Conservation (phyloP, 2,113 vertebrate genomes). For the Prinia subflava region DNA sequence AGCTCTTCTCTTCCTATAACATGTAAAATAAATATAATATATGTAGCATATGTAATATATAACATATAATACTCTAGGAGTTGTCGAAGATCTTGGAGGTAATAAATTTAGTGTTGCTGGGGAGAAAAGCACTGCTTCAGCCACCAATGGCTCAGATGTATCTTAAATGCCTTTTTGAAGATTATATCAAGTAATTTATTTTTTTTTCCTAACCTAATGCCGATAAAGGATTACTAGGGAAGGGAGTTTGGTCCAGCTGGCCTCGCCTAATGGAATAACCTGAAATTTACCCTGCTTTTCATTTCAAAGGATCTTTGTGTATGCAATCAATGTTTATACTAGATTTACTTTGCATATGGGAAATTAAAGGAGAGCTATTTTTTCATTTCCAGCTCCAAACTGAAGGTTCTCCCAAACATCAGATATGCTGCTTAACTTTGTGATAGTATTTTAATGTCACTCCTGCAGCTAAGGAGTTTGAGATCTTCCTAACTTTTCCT, state of each 20-base stretch:
- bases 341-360: not conserved
- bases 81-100: not conserved
- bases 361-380: not conserved
- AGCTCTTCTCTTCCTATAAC: too few relatives aligned
- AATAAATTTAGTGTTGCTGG: not conserved
- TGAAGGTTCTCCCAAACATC: not conserved
- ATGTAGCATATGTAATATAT: too few relatives aligned
- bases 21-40: not conserved
- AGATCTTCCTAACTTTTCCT: not conserved
- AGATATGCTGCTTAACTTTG: not conserved
- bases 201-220: not conserved
- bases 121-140: not conserved
- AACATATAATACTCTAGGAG: not conserved
- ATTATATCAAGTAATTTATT: not conserved
- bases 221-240: not conserved
- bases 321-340: not conserved
- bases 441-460: not conserved
- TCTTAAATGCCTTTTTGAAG: not conserved
- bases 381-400: not conserved
- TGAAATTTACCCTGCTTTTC: constrained; percentile 28
- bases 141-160: not conserved
- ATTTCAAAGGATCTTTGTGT: constrained; percentile 26
- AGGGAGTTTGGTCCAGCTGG: not conserved
- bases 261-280: not conserved
- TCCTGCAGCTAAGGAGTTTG: not conserved